A percentile compares a stretch with the other conserved stretches of the same genome.
Evolutionary conservation across 2,888 invertebrate species (phyloP).

Genomic region (Criorhina ranunculi): DNA sequence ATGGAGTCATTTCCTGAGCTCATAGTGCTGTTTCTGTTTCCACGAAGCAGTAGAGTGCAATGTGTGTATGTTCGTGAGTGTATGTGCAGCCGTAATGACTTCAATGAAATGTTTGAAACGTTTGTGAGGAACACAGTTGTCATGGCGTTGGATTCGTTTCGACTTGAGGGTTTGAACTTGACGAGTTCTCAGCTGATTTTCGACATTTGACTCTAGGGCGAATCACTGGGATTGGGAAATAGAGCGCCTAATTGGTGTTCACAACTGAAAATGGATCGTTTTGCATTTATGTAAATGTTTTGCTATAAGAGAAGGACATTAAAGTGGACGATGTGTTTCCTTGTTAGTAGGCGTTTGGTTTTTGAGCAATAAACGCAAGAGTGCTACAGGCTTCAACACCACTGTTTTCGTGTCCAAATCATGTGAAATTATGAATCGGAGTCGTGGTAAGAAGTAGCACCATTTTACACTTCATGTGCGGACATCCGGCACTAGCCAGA

Average conservation of each 20-base stretch:
- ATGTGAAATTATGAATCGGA: too few relatives aligned
- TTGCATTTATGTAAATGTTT: background rate
- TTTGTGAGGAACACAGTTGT: conserved; percentile 3
- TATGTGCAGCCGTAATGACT: conserved; percentile 18
- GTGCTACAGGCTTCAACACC: too few relatives aligned
- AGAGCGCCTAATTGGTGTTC: background rate
- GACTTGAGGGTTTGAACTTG: conserved; percentile 54
- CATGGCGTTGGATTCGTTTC: conserved; percentile 12
- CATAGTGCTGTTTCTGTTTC: conserved; percentile 37
- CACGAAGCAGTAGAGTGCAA: conserved; percentile 6
- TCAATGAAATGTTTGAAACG: conserved; percentile 5
- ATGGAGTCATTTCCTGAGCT: conserved; percentile 67
- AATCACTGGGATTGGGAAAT: background rate
- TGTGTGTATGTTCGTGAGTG: conserved; percentile 13
- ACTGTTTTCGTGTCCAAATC: too few relatives aligned
- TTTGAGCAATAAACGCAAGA: too few relatives aligned
- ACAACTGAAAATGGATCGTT: background rate
- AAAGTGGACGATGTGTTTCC: too few relatives aligned
- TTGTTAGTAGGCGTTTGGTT: too few relatives aligned
- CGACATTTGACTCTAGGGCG: conserved; percentile 5
- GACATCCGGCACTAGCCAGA: too few relatives aligned
- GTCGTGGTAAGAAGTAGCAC: too few relatives aligned
- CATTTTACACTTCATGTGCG: too few relatives aligned
- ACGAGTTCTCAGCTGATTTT: conserved; percentile 28
- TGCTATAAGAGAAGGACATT: too few relatives aligned